phyloP scores from a whole-genome alignment of 2,797 vertebrate species.

The Typhlichthys subterraneus region DNA sequence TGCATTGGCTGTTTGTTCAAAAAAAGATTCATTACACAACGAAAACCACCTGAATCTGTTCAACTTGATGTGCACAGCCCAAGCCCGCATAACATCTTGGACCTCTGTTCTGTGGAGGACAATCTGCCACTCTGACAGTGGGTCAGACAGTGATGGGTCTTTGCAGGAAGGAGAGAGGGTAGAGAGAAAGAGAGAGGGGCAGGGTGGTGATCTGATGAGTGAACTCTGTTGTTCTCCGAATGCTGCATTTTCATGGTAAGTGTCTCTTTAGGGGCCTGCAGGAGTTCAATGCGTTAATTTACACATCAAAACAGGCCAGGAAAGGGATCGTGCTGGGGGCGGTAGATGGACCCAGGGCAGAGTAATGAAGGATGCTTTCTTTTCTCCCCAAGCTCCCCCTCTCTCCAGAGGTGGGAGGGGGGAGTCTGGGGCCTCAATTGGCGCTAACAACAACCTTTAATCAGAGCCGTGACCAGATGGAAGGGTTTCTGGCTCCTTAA shows the following conservation, averaged over 20 bases:
- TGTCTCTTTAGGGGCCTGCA: slow-evolving; percentile 81
- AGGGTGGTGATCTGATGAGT: slow-evolving; percentile 71
- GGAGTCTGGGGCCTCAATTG: slow-evolving; percentile 62
- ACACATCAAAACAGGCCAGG: slow-evolving; percentile 83
- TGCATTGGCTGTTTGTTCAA: slow-evolving; percentile 2
- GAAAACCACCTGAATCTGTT: too few species aligned
- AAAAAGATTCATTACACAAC: too few species aligned
- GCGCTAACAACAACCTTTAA: slow-evolving; percentile 80
- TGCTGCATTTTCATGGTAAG: slow-evolving; percentile 83
- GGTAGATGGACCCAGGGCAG: slow-evolving; percentile 65
- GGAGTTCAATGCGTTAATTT: slow-evolving; percentile 85
- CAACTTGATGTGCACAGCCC: too few species aligned
- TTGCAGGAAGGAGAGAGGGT: too few species aligned
- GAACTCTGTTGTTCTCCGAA: slow-evolving; percentile 73
- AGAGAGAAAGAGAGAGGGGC: slow-evolving; percentile 43
- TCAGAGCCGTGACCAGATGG: slow-evolving; percentile 77
- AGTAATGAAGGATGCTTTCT: slow-evolving; percentile 84
- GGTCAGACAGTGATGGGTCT: slow-evolving; percentile 40
- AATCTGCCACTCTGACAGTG: slow-evolving; percentile 23
- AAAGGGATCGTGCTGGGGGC: slow-evolving; percentile 80
- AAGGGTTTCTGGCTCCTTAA: slow-evolving; percentile 47
- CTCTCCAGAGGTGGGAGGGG: slow-evolving; percentile 68
- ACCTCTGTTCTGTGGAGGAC: slow-evolving; percentile 6
- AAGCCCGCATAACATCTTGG: too few species aligned
- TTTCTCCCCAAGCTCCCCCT: slow-evolving; percentile 60